Base-by-base conservation (phyloP, 2,888 invertebrate genomes). In the Ectemnius lituratus region DNA sequence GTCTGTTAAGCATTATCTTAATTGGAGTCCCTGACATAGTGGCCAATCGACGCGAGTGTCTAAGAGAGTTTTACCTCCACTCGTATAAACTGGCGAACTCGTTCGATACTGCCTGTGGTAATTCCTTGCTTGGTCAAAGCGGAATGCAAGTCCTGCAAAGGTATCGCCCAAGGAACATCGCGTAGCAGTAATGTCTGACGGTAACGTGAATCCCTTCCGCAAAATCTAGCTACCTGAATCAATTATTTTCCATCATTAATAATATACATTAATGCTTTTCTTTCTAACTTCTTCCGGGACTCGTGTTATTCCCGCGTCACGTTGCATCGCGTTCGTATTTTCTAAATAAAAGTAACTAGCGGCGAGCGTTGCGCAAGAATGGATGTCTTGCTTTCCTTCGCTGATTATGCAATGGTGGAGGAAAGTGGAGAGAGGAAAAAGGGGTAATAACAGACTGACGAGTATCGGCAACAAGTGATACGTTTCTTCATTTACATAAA, bases 91-190 rank as follows among this genome's bases (percentile, higher is more conserved):
- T 91, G 91, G 20, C 91, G 89, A 49, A 89, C 87, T 63, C 92
- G 86, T 57, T 91, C 91, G 28, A 92, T 87, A 69, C 86, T 90
- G 64, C 90, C 90, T 20, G 89, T 86, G 0, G 85, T 80, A 4
- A 92, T 90, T 20, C 92, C 92, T 82, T 92, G 92, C 64, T 89
- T 89, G 20, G 88, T 84, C 28, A 92, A 83, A 5, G 92, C 91
- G 2, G 91, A 89, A 69, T 90, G 90, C 8, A 93, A 82, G 82
- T 93, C 93, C 71, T 91, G 88, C 4, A 91, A 85, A 0, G 92
- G 91, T 67, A 93, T 91, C 2, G 92, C 92, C 92, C 92, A 92
- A 4, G 93, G 93, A 4, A 92, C 91, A 70, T 92, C 92, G 46
- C 91, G 90, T 70, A 93, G 86, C 16, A 92, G 80, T 6, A 92